phyloP scores from a whole-genome alignment of 2,888 invertebrate genomes.

The Rhagophthalmus giganteus region DNA sequence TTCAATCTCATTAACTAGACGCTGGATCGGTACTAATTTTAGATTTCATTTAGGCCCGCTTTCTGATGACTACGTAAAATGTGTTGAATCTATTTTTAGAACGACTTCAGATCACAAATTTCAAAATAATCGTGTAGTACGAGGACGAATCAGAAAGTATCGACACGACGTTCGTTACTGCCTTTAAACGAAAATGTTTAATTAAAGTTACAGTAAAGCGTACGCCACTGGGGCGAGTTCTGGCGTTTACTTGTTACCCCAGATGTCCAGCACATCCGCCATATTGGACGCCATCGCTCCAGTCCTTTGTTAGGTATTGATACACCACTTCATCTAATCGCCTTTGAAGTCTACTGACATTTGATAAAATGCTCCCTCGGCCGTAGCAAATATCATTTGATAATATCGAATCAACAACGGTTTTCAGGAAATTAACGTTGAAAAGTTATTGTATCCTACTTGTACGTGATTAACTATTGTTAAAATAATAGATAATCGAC shows the following conservation, averaged over 20 bases:
- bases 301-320: slow-evolving; percentile 42
- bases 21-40: neutral
- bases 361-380: slow-evolving; percentile 32
- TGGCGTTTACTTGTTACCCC: slow-evolving; percentile 43
- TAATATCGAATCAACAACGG: slow-evolving; percentile 14
- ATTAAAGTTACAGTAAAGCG: too few relatives aligned
- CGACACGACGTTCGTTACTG: too few relatives aligned
- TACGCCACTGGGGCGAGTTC: slow-evolving; percentile 27
- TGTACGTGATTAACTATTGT: too few relatives aligned
- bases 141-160: too few relatives aligned
- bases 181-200: too few relatives aligned
- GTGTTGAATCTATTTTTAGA: slow-evolving; percentile 5
- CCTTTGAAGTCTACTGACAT: slow-evolving; percentile 40
- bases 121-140: too few relatives aligned
- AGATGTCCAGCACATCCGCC: slow-evolving; percentile 51
- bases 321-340: slow-evolving; percentile 33
- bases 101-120: too few relatives aligned
- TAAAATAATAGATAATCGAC: too few relatives aligned
- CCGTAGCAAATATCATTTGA: slow-evolving; percentile 22
- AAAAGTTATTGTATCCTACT: too few relatives aligned
- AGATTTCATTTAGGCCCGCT: slow-evolving; percentile 1
- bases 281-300: slow-evolving; percentile 53
- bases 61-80: too few relatives aligned
- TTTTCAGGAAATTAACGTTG: slow-evolving; percentile 11
- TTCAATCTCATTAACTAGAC: neutral